Evolutionary conservation across 1,140 invertebrate species (phyloP).

Genomic region (Adoxophyes honmai): DNA sequence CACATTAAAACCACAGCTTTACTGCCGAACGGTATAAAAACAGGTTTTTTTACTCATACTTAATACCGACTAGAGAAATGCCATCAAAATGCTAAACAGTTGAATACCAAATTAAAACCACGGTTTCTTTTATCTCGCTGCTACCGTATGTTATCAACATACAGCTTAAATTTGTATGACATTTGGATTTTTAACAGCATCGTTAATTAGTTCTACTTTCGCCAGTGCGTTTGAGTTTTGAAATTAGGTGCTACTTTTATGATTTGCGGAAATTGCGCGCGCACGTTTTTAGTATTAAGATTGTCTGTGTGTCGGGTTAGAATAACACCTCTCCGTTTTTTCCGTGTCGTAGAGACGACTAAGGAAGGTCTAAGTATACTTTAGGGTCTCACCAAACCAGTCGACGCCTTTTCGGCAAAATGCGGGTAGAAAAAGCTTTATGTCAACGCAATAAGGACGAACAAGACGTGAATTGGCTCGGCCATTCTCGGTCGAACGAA

Average conservation of each 20-base stretch:
- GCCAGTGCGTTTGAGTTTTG: not conserved
- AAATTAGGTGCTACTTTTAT: constrained; percentile 6
- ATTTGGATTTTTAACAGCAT: not conserved
- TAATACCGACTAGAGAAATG: constrained; percentile 1
- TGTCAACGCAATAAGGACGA: too few relatives aligned
- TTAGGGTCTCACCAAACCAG: too few relatives aligned
- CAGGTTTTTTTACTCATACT: not conserved
- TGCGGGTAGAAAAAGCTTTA: too few relatives aligned
- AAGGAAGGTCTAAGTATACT: too few relatives aligned
- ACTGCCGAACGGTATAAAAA: not conserved
- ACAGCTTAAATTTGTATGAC: not conserved
- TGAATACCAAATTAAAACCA: not conserved
- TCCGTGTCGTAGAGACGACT: too few relatives aligned
- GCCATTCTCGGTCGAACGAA: too few relatives aligned
- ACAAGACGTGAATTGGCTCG: too few relatives aligned
- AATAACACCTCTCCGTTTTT: too few relatives aligned
- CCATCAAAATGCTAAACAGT: constrained; percentile 2
- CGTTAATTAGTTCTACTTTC: not conserved
- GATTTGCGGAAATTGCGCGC: constrained; percentile 3
- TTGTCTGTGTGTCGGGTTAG: too few relatives aligned
- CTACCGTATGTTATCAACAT: not conserved
- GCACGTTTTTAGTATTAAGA: not conserved
- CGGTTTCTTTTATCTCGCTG: not conserved
- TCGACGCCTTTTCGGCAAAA: too few relatives aligned
- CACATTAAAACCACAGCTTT: not conserved